A percentile compares a stretch with the other conserved stretches of the same genome.
Evolutionary conservation across 2,113 vertebrate genomes (phyloP).

Genomic region (Pterophyllum scalare): DNA sequence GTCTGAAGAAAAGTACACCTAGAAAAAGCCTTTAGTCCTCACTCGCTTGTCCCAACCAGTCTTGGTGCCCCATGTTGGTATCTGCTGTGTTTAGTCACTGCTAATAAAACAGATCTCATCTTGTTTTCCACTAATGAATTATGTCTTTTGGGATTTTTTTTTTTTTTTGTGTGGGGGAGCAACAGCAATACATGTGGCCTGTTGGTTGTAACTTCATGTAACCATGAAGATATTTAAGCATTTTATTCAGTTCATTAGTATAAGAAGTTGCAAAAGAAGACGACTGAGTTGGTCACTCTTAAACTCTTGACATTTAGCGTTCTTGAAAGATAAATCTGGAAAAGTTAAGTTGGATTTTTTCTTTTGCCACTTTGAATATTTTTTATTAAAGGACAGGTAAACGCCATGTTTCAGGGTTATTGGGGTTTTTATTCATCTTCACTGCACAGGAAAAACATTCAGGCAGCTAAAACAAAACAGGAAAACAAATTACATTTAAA

Average conservation of each 20-base stretch:
- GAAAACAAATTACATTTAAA: no score
- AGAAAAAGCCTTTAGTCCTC: background rate
- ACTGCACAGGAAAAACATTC: background rate
- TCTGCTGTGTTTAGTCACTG: background rate
- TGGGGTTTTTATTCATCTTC: background rate
- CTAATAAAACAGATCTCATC: background rate
- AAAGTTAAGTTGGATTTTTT: background rate
- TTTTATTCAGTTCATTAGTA: background rate
- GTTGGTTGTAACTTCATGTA: background rate
- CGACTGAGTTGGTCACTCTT: background rate
- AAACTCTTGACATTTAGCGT: background rate
- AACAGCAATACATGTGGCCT: background rate
- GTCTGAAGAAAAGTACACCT: background rate
- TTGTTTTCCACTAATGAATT: background rate
- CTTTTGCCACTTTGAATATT: background rate
- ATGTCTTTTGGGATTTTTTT: background rate
- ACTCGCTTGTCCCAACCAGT: background rate
- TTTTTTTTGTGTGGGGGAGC: no score
- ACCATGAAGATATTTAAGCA: background rate
- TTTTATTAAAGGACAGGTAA: background rate
- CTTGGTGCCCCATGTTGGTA: background rate
- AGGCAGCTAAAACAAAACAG: background rate
- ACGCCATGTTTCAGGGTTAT: background rate
- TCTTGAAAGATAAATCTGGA: background rate
- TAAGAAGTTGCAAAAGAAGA: background rate